Evolutionary conservation across 2,797 vertebrate genomes (phyloP).

Genomic region (Holocentrus rufus): DNA sequence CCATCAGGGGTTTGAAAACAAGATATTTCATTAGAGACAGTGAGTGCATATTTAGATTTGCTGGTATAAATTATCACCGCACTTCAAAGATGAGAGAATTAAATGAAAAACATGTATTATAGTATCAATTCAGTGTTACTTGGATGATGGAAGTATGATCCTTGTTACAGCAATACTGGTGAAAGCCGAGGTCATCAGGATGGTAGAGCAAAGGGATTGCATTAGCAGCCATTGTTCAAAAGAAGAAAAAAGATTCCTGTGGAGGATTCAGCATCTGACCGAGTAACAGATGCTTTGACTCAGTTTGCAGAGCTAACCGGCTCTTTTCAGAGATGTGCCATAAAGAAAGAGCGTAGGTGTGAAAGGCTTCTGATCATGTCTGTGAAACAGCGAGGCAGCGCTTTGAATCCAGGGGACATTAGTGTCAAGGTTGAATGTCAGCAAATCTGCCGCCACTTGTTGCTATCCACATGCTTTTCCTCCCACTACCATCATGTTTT

Average conservation of each 20-base stretch:
- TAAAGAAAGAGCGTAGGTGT: conserved; percentile 52
- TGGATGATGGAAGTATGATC: not conserved
- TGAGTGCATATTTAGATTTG: not conserved
- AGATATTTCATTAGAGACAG: not conserved
- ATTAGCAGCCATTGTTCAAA: conserved; percentile 11
- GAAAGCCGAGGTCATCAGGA: conserved; percentile 20
- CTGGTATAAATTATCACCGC: not conserved
- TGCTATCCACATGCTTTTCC: conserved; percentile 30
- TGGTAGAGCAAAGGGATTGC: conserved; percentile 12
- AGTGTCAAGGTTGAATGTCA: conserved; percentile 59
- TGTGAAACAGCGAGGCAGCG: conserved; percentile 46
- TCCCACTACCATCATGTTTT: conserved; percentile 14
- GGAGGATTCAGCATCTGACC: conserved; percentile 17
- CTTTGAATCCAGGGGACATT: conserved; percentile 51
- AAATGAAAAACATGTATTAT: not conserved
- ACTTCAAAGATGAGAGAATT: not conserved
- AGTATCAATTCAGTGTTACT: conserved; percentile 9
- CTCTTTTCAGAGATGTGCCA: conserved; percentile 27
- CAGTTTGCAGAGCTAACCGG: conserved; percentile 11
- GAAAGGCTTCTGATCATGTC: conserved; percentile 32
- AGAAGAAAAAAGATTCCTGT: conserved; percentile 23
- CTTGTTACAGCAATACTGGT: conserved; percentile 1
- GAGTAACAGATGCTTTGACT: conserved; percentile 40
- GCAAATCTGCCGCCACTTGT: conserved; percentile 40
- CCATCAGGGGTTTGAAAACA: not conserved